phyloP scores from a whole-genome alignment of 2,113 vertebrate species.

The Romanogobio albipinnatus region DNA sequence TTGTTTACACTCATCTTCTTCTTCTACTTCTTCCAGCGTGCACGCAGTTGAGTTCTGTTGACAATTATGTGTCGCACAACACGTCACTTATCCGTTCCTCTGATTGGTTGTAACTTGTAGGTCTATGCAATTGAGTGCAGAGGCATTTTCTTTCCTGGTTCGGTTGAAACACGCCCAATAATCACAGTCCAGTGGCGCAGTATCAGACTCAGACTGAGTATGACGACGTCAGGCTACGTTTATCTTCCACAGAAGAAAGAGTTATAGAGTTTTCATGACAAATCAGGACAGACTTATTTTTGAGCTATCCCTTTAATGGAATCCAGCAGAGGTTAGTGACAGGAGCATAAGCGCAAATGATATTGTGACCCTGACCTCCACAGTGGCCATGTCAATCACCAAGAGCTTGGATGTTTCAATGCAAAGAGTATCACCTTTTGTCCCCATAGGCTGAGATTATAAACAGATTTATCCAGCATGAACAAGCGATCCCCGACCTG shows the following conservation, averaged over 20 bases:
- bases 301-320: not conserved
- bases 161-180: too few relatives aligned
- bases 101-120: too few relatives aligned
- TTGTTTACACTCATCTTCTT: too few relatives aligned
- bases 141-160: too few relatives aligned
- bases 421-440: slow-evolving; percentile 22
- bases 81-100: too few relatives aligned
- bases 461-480: slow-evolving; percentile 32
- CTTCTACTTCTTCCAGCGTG: too few relatives aligned
- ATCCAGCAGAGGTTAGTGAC: not conserved
- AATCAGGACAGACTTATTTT: not conserved
- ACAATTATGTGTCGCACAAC: too few relatives aligned
- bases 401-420: not conserved
- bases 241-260: not conserved
- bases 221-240: too few relatives aligned
- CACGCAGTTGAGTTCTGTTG: too few relatives aligned
- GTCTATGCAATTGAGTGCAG: too few relatives aligned
- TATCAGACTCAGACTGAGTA: too few relatives aligned
- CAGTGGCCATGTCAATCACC: not conserved
- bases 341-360: not conserved
- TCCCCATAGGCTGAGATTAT: slow-evolving; percentile 25
- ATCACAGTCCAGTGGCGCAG: too few relatives aligned
- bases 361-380: not conserved
- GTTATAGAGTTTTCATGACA: not conserved
- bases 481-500: not conserved